Evolutionary conservation across 2,888 invertebrate species (phyloP), one percentile per base, ranked within the genome.

Genomic region (Scaptomyza flava): DNA sequence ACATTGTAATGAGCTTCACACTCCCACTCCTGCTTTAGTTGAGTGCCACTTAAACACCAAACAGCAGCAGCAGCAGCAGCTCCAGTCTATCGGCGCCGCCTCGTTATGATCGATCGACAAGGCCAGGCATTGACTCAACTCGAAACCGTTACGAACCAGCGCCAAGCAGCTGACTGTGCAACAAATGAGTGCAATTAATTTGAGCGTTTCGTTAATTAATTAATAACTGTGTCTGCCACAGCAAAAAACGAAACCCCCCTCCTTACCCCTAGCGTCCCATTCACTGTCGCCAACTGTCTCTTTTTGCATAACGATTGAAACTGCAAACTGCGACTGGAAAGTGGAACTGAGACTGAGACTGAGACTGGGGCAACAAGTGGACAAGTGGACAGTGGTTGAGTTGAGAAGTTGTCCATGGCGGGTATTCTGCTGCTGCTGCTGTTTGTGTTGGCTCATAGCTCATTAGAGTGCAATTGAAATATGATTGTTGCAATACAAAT

Each of bases 111-210:
- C 81, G 86, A 82, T 82, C 70, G 72, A 48, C 27, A 5, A 27
- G 27, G 27, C 27, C 27, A 27, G 27, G 27, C 27, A 42, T 41
- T 14, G 63, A 38, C 27, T 27, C 27, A 53, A 46, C 11, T 11
- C 34, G 23, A 17, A 41, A 31, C 43, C 51, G 34, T 11, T n/a
- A 14, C n/a, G 42, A 27, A 42, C 33, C 42, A 41, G 20, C 9
- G 45, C 34, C 64, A 53, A 58, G 62, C 73, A 63, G 76, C 86
- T 83, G 82, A 68, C 87, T 86, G 79, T 77, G 87, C 87, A 81
- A 72, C 82, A 87, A 85, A 85, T 87, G 71, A 56, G 66, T 82
- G 87, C 87, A 87, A 87, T 85, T 85, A 82, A 87, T 84, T 80
- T 80, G 76, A 78, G 62, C 69, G 78, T 85, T 41, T 77, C 77